Base-by-base conservation (phyloP, 2,113 vertebrate species). In the Helogale parvula region DNA sequence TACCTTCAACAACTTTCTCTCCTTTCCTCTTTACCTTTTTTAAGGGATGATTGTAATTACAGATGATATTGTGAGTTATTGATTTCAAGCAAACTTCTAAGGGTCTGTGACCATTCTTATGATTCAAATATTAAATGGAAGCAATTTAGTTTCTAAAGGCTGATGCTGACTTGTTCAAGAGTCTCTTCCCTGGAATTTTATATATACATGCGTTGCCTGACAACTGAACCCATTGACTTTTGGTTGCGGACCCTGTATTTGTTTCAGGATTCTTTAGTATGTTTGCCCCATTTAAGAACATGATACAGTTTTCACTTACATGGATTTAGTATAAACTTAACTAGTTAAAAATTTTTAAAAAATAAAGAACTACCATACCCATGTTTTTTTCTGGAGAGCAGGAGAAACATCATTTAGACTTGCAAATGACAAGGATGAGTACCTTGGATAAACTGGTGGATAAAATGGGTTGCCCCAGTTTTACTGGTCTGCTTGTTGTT, bases 41-140 rank as follows among this genome's bases (percentile, higher is more conserved):
- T 33, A 23, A 19, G 27, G 14, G 77, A 84, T 41, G 38, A 12
- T 52, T 85, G 41, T 72, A 88, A 93, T 92, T 97, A 93, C 19
- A 81, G 63, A 57, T 84, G 66, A 92, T 93, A 7, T 4, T 77
- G 41, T 95, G 63, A 95, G 68, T 90, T 89, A 96, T 33, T 80
- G 80, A 97, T 57, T 93, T 84, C 21, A 50, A 63, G 76, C 80
- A 71, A 97, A 74, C 15, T 11, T 93, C 23, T 77, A 72, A 45
- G 6, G 9, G 35, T 57, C 35, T 31, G 6, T 80, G 27, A 57
- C 27, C 35, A 71, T 74, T 94, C 27, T 79, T 2, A 35, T 74
- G n/a, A 87, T 92, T 93, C 72, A n/a, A 81, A 7, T 74, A 50
- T n/a, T 81, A 57, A 96, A 23, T 35, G 5, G 47, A 94, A 91